A percentile compares a stretch with the other conserved stretches of the same genome.
Conservation (phyloP, 1,140 invertebrate species). For the Polypedilum pembai region DNA sequence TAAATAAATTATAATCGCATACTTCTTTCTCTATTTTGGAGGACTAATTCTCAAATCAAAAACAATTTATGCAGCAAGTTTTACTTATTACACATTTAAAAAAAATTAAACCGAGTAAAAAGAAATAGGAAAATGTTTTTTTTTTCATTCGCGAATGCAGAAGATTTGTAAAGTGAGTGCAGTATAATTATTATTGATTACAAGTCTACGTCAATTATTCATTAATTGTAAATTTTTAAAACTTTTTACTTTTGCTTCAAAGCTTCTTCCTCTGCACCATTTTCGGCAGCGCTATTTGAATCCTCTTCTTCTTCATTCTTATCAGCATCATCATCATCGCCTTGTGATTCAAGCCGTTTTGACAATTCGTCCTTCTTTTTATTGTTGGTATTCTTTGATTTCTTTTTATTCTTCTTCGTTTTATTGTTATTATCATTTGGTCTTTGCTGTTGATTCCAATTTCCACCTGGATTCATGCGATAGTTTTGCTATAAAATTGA, state of each 20-base stretch:
- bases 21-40: too few relatives aligned
- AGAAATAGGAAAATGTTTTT: too few relatives aligned
- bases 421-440: constrained; percentile 1
- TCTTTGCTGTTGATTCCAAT: constrained; percentile 2
- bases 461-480: neutral
- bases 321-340: neutral
- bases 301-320: neutral
- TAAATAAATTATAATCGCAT: too few relatives aligned
- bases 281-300: neutral
- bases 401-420: constrained; percentile 12
- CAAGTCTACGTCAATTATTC: too few relatives aligned
- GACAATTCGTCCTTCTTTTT: constrained; percentile 4
- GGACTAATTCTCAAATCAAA: too few relatives aligned
- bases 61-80: too few relatives aligned
- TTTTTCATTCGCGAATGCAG: too few relatives aligned
- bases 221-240: too few relatives aligned
- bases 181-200: too few relatives aligned
- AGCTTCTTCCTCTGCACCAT: neutral
- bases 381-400: neutral
- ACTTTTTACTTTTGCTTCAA: constrained; percentile 5
- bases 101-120: too few relatives aligned
- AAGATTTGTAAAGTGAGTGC: too few relatives aligned
- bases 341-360: neutral
- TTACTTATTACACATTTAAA: too few relatives aligned
- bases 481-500: neutral